phyloP scores from a whole-genome alignment of 2,888 invertebrate genomes.

The Trissolcus japonicus region DNA sequence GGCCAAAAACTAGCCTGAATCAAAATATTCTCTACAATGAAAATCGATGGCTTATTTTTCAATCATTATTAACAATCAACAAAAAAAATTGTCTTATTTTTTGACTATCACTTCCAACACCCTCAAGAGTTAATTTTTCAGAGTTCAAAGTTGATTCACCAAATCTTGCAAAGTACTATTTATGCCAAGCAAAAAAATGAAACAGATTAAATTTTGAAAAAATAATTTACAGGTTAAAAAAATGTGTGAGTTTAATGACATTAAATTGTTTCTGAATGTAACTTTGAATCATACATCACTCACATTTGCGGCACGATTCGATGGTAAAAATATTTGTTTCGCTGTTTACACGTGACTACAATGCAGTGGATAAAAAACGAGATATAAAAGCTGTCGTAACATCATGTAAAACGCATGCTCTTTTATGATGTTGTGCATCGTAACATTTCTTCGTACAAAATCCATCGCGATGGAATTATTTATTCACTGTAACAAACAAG shows the following conservation, averaged over 20 bases:
- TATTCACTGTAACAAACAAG: neutral
- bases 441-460: conserved; percentile 9
- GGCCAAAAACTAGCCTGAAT: too few species aligned
- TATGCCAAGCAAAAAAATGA: too few species aligned
- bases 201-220: too few species aligned
- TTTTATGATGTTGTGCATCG: conserved; percentile 22
- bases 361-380: conserved; percentile 29
- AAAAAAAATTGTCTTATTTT: too few species aligned
- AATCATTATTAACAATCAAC: too few species aligned
- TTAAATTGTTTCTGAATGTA: conserved; percentile 39
- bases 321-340: conserved; percentile 52
- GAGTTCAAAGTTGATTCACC: too few species aligned
- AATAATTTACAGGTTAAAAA: too few species aligned
- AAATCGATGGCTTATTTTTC: too few species aligned
- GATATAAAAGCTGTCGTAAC: conserved; percentile 22
- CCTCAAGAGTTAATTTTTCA: too few species aligned
- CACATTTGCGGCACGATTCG: conserved; percentile 50
- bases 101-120: too few species aligned
- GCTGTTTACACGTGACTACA: conserved; percentile 54
- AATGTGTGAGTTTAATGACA: conserved; percentile 24
- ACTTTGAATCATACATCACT: conserved; percentile 46
- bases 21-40: too few species aligned
- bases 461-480: neutral
- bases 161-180: too few species aligned
- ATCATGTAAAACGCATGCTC: conserved; percentile 13